These are phyloP conservation scores for Ectemnius lituratus DNA, from an alignment of 2,888 invertebrate genomes.

Conservation along the genomic window DNA sequence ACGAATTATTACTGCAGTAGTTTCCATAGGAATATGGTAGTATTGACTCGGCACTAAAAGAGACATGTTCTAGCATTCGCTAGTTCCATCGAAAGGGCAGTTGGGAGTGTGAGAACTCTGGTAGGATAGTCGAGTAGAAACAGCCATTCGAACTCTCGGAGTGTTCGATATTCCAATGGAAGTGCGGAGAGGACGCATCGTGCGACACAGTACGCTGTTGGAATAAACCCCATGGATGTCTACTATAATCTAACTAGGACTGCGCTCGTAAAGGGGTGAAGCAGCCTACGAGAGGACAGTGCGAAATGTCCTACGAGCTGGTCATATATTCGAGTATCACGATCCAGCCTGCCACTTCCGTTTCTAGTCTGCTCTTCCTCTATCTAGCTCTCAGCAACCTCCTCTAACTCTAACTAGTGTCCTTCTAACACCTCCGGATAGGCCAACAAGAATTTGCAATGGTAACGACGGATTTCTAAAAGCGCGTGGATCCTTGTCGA, in stretches of 20 bases:
- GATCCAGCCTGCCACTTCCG: conserved; percentile 18
- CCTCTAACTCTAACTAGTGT: conserved; percentile 10
- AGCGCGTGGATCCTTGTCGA: conserved; percentile 22
- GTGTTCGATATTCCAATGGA: conserved; percentile 17
- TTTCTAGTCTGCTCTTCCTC: conserved; percentile 4
- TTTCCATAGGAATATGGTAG: no score
- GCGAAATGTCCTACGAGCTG: conserved; percentile 42
- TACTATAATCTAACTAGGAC: conserved; percentile 36
- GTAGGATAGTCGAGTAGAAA: no score
- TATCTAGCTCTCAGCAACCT: conserved; percentile 7
- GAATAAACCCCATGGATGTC: conserved; percentile 41
- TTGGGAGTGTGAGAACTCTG: no score
- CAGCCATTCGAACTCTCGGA: no score
- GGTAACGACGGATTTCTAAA: conserved; percentile 51
- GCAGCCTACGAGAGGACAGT: conserved; percentile 27
- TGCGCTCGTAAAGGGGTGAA: conserved; percentile 46
- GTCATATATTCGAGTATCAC: conserved; percentile 29
- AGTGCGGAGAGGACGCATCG: conserved; percentile 12
- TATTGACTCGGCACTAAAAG: no score
- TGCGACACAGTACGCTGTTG: not conserved
- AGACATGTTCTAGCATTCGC: no score
- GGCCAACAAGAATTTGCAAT: conserved; percentile 55
- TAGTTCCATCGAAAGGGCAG: no score
- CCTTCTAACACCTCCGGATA: conserved; percentile 32
- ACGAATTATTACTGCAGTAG: no score